A percentile compares a stretch with the other conserved stretches of the same genome.
Conservation (phyloP, 2,797 vertebrate genomes). For the Nasua narica region DNA sequence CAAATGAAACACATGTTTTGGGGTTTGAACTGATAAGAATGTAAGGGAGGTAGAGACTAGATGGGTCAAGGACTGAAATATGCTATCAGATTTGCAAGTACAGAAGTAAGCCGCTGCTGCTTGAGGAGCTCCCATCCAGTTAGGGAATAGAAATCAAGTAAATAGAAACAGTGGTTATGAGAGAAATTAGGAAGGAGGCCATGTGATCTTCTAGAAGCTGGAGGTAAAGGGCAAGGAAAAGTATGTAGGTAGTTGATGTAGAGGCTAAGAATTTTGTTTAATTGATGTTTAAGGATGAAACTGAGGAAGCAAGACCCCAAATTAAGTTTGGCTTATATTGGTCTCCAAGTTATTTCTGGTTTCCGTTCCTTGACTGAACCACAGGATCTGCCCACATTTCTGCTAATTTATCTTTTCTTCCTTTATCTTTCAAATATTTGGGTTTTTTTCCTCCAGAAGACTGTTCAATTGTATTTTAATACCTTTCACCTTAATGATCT, state of each 20-base stretch:
- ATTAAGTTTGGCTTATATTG: not conserved
- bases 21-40: not conserved
- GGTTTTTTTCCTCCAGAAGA: not conserved
- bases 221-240: not conserved
- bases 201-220: not conserved
- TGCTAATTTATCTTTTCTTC: not conserved
- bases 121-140: not conserved
- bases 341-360: not conserved
- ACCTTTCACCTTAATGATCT: not conserved
- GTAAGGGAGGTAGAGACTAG: not conserved
- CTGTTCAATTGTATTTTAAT: not conserved
- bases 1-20: not conserved
- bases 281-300: not conserved
- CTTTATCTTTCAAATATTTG: slow-evolving; percentile 28
- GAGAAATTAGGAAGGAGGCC: not conserved
- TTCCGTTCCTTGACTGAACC: not conserved
- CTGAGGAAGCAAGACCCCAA: not conserved
- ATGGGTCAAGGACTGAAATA: not conserved
- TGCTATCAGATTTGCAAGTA: not conserved
- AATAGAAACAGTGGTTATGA: not conserved
- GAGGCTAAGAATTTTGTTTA: not conserved
- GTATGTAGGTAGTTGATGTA: not conserved
- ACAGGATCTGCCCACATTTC: not conserved
- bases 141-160: not conserved
- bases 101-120: not conserved